Conservation (phyloP, 2,113 vertebrate genomes). For the Recurvirostra avosetta region DNA sequence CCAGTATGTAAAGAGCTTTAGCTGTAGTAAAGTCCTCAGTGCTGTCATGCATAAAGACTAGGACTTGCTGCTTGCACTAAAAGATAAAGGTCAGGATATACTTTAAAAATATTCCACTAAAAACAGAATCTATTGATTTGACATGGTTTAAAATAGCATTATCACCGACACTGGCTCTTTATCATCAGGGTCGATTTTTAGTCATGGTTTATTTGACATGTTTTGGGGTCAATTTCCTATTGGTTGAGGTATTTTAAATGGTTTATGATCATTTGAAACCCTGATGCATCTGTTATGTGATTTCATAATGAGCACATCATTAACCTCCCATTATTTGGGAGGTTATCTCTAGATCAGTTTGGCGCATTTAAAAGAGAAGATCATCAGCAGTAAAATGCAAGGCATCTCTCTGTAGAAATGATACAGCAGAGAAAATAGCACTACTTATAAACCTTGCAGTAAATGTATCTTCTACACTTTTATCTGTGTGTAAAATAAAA, state of each 20-base stretch:
- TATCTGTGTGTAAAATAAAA: background rate
- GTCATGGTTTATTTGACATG: background rate
- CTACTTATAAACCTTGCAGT: background rate
- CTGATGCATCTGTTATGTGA: background rate
- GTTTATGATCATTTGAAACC: background rate
- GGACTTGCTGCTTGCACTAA: background rate
- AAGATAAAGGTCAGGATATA: background rate
- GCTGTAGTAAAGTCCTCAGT: background rate
- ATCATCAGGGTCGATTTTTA: background rate
- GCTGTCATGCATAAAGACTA: background rate
- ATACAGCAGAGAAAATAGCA: background rate
- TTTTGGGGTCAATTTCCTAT: background rate
- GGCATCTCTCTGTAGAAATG: background rate
- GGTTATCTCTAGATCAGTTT: background rate
- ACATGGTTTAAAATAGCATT: background rate
- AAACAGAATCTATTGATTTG: background rate
- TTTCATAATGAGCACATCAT: background rate
- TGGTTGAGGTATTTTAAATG: background rate
- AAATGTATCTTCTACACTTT: background rate
- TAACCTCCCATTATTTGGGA: background rate
- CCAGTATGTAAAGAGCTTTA: background rate
- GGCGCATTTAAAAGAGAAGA: background rate
- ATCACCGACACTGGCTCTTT: background rate
- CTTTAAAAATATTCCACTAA: background rate
- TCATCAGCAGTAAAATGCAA: background rate